phyloP scores from a whole-genome alignment of 2,888 invertebrate species.

The Chymomyza amoena region DNA sequence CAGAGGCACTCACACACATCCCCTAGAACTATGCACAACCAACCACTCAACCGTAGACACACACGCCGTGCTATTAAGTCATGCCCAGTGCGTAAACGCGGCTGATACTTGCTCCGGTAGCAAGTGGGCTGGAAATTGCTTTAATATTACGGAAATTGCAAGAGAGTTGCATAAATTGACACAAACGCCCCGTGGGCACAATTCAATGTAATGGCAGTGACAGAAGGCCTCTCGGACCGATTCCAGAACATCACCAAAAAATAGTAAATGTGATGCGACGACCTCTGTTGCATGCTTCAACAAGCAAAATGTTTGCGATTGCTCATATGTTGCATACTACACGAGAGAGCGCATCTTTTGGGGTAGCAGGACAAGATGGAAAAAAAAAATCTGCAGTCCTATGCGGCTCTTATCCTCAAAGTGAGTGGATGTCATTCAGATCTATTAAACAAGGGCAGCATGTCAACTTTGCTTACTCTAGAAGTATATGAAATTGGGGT shows the following conservation, averaged over 20 bases:
- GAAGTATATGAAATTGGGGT: neutral
- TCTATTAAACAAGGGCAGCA: neutral
- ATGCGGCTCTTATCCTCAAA: neutral
- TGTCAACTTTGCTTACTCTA: neutral
- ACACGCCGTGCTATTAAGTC: slow-evolving; percentile 54
- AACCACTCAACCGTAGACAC: slow-evolving; percentile 39
- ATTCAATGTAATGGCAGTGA: slow-evolving; percentile 57
- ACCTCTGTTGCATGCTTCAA: slow-evolving; percentile 5
- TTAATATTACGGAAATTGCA: slow-evolving; percentile 72
- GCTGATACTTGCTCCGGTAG: slow-evolving; percentile 22
- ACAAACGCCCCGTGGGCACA: slow-evolving; percentile 74
- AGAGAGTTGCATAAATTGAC: slow-evolving; percentile 75
- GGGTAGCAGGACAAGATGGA: neutral
- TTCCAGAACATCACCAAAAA: neutral
- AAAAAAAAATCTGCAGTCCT: neutral
- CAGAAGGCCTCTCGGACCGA: neutral
- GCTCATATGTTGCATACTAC: slow-evolving; percentile 11
- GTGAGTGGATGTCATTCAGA: neutral
- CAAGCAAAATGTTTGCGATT: slow-evolving; percentile 13
- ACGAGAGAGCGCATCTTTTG: neutral
- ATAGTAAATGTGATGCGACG: neutral
- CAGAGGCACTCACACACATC: slow-evolving; percentile 45
- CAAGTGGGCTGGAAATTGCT: slow-evolving; percentile 66
- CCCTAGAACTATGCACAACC: neutral
- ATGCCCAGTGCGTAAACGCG: slow-evolving; percentile 32